Percentiles rank a stretch among this genome's conserved stretches.
Evolutionary conservation across 2,797 vertebrate species (phyloP).

Genomic region (Clarias laeviceps): DNA sequence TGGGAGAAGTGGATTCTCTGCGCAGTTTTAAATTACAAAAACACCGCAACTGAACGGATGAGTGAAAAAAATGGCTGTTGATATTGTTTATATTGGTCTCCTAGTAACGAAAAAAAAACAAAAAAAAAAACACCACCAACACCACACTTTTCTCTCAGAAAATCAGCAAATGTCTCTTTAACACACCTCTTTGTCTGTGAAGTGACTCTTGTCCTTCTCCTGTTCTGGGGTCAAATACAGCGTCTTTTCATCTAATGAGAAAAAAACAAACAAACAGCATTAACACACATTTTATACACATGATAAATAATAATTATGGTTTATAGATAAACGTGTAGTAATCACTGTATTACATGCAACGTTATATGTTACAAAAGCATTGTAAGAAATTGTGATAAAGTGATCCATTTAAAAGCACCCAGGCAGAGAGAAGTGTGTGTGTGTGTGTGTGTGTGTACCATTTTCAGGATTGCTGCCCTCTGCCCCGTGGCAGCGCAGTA

Average conservation of each 20-base stretch:
- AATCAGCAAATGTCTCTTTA: neutral
- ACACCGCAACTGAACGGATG: neutral
- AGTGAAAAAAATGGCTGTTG: neutral
- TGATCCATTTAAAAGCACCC: neutral
- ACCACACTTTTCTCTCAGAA: neutral
- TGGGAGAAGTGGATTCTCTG: neutral
- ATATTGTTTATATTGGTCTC: neutral
- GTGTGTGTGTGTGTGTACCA: conserved; percentile 60
- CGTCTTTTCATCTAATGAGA: conserved; percentile 88
- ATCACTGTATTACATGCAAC: neutral
- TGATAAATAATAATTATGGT: neutral
- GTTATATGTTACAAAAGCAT: neutral
- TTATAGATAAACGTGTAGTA: neutral
- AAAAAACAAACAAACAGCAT: neutral
- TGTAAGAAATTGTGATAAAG: neutral
- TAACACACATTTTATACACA: neutral
- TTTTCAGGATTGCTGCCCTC: conserved; percentile 83
- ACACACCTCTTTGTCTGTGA: conserved; percentile 97
- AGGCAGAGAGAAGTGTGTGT: neutral
- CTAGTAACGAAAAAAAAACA: neutral
- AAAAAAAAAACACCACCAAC: too few species aligned
- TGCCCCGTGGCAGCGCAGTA: conserved; percentile 92
- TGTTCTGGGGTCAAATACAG: conserved; percentile 97
- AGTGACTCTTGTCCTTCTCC: conserved; percentile 99
- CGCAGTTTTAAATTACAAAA: neutral